Evolutionary conservation across 2,797 vertebrate genomes (phyloP), one percentile per base, ranked within the genome.

Genomic region (Gadopsis bispinosus): DNA sequence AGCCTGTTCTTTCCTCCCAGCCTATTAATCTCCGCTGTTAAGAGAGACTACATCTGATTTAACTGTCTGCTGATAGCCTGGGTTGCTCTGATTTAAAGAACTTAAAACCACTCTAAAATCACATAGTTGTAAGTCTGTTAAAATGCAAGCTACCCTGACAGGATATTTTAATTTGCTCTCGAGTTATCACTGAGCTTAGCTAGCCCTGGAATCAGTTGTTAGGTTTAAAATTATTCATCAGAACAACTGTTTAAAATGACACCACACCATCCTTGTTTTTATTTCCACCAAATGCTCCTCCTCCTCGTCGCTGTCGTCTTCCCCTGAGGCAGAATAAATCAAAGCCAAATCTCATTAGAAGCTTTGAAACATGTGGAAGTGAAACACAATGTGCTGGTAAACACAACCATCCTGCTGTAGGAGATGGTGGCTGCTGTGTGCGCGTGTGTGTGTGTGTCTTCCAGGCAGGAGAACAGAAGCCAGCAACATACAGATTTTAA

Each of bases 301-400:
- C 59, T 81, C 75, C 35, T 83, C 50, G 26, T 26, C 26, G 26
- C 26, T 26, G 26, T 26, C 26, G 35, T 80, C 43, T 20, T 71
- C 31, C 73, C 80, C 66, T 12, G 20, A 80, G 89, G 85, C 72
- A 47, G 64, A 54, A n/a, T 55, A 84, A 90, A 92, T 91, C 87
- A 91, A 88, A 92, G 87, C 73, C 75, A 88, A 89, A 89, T 92
- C 88, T 92, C 83, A 92, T 93, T 92, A 91, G 73, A 83, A 83
- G 79, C 70, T 85, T 84, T 77, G 72, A 84, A 88, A 86, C 75
- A 63, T 83, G 85, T 86, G 82, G 73, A 86, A 77, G 89, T 84
- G 83, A 83, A 90, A 83, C 31, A 22, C 73, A 88, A 76, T 79
- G 87, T 86, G 82, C 81, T 91, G 88, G 72, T 84, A 84, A 89